Evolutionary conservation across 2,888 invertebrate species (phyloP).

Genomic region (Autographa gamma): DNA sequence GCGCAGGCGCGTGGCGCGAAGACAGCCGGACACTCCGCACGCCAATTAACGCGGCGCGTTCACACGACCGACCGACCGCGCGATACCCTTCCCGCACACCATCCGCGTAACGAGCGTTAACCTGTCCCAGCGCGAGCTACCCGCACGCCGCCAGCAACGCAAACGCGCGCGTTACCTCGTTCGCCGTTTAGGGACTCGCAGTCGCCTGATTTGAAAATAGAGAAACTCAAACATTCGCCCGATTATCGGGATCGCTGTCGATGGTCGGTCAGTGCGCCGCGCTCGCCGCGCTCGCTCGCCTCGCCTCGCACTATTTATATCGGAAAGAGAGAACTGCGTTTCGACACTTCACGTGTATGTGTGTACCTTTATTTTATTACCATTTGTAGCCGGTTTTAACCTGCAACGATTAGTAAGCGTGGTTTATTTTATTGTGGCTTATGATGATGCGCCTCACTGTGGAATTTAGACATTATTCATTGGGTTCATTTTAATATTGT

Average conservation of each 20-base stretch:
- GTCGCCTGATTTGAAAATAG: constrained; percentile 85
- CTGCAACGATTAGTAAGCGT: constrained; percentile 82
- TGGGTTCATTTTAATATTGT: constrained; percentile 36
- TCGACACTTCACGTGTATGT: constrained; percentile 84
- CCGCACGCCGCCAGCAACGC: constrained; percentile 64
- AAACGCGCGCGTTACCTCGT: constrained; percentile 71
- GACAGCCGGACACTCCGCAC: constrained; percentile 82
- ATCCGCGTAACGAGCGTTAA: constrained; percentile 68
- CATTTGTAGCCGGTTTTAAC: constrained; percentile 87
- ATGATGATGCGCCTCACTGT: constrained; percentile 73
- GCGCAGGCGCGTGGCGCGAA: constrained; percentile 82
- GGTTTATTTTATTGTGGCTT: constrained; percentile 81
- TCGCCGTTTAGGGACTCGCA: constrained; percentile 68
- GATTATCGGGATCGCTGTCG: constrained; percentile 87
- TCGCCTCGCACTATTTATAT: constrained; percentile 87
- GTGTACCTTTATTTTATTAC: constrained; percentile 86
- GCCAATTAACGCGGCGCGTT: constrained; percentile 86
- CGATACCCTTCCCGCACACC: constrained; percentile 71
- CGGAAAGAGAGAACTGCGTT: constrained; percentile 83
- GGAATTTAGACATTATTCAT: constrained; percentile 67
- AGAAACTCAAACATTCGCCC: constrained; percentile 86
- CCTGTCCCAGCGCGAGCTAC: constrained; percentile 61
- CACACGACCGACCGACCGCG: constrained; percentile 76
- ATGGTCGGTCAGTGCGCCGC: constrained; percentile 86
- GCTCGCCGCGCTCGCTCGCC: constrained; percentile 62